phyloP scores from a whole-genome alignment of 2,888 invertebrate genomes.

The Ennomos quercinarius region DNA sequence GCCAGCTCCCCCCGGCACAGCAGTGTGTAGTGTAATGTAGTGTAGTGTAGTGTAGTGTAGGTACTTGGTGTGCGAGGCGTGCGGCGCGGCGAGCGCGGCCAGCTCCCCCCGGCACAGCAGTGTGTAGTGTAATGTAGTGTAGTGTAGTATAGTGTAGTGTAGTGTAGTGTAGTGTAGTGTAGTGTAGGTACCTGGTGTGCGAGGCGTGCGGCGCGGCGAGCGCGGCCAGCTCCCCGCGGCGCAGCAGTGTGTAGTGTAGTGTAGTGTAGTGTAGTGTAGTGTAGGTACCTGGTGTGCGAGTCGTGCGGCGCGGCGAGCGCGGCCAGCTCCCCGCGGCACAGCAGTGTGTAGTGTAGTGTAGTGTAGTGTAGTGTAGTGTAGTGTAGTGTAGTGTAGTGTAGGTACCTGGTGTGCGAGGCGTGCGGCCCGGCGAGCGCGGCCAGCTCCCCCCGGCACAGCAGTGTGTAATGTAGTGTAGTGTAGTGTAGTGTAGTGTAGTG shows the following conservation, averaged over 20 bases:
- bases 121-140: no score
- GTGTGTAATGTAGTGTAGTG: no score
- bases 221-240: slow-evolving; percentile 83
- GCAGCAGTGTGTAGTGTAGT: slow-evolving; percentile 78
- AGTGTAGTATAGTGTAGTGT: no score
- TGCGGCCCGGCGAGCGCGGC: slow-evolving; percentile 76
- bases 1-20: slow-evolving; percentile 84
- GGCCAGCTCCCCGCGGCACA: slow-evolving; percentile 84
- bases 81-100: slow-evolving; percentile 77
- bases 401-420: slow-evolving; percentile 83
- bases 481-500: no score
- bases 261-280: no score
- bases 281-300: slow-evolving; percentile 81
- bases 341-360: no score
- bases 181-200: slow-evolving; percentile 76
- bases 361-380: no score
- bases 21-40: slow-evolving; percentile 70
- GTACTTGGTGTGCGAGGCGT: slow-evolving; percentile 84
- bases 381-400: no score
- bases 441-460: slow-evolving; percentile 86
- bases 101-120: slow-evolving; percentile 85
- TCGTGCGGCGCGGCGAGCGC: slow-evolving; percentile 76
- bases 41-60: no score
- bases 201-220: slow-evolving; percentile 76
- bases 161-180: no score